Evolutionary conservation across 1,140 invertebrate species (phyloP).

Genomic region (Ceratosolen solmsi): DNA sequence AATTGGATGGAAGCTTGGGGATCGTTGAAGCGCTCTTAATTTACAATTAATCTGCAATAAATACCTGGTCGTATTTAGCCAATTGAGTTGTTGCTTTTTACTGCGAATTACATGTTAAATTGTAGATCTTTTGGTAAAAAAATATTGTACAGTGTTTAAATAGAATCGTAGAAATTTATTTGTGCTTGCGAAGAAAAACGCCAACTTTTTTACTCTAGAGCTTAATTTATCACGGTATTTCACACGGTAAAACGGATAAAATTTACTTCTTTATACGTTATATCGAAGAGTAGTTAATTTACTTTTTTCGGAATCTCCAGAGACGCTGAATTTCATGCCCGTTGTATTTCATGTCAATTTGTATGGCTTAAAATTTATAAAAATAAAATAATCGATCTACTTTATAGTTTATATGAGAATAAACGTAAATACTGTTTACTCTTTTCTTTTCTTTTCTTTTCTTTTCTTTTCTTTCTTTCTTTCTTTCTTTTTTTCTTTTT

Average conservation of each 20-base stretch:
- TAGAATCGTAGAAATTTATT: neutral
- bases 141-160: neutral
- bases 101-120: too few species aligned
- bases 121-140: too few species aligned
- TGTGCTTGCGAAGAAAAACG: neutral
- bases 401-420: neutral
- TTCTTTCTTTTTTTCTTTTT: too few species aligned
- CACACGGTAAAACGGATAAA: conserved; percentile 7
- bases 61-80: too few species aligned
- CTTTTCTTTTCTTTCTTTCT: neutral
- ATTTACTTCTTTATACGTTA: conserved; percentile 13
- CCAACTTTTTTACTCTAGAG: conserved; percentile 5
- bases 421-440: neutral
- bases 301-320: neutral
- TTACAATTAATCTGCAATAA: too few species aligned
- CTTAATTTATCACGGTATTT: conserved; percentile 3
- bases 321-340: neutral
- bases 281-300: conserved; percentile 12
- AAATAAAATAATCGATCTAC: conserved; percentile 11
- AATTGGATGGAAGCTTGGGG: too few species aligned
- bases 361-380: neutral
- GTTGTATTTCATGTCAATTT: neutral
- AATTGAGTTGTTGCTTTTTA: neutral
- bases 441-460: too few species aligned
- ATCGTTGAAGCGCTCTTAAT: too few species aligned